Evolutionary conservation across 2,888 invertebrate genomes (phyloP), one percentile per base, ranked within the genome.

Genomic region (Corythucha ciliata): DNA sequence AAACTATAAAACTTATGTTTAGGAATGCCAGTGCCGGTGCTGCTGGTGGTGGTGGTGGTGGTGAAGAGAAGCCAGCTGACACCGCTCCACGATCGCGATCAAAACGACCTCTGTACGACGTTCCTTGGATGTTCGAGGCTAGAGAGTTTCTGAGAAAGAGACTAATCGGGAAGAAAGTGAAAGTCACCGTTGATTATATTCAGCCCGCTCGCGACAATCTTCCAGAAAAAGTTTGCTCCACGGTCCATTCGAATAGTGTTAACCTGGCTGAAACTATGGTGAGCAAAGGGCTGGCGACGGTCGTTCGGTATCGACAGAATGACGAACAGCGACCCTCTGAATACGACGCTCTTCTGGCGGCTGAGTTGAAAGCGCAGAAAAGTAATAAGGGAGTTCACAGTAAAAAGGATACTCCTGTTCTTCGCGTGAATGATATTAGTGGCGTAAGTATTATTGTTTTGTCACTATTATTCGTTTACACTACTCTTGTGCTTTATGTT

Each of bases 71-170:
- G 33, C 41, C 49, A 4, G n/a, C 22, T 6, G 49, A 49, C 16
- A n/a, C n/a, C 33, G 33, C 14, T 33, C 26, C 24, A 10, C 33
- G 45, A 4, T 18, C 33, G 33, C 16, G 45, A 26, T 14, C 18
- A 20, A 56, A 55, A 29, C 51, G 57, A n/a, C 92, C 96, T 0
- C 75, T 98, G 0, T 99, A 97, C 67, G 98, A 99, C 67, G 87
- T 97, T 65, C 98, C 98, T 2, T 93, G 88, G 80, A 90, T 98
- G 91, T 96, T 86, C 67, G 98, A 99, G 69, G 94, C 96, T 0
- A 80, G 98, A 47, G 98, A 99, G 71, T 97, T 88, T 67, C 74
- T 99, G 29, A 78, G 98, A 36, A 96, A 94, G 67, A 92, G 93
- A 66, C 74, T 98, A 12, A 82, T 98, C 63, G 92, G 94, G 44